Conservation (phyloP, 2,113 vertebrate species). For the Psophia crepitans region DNA sequence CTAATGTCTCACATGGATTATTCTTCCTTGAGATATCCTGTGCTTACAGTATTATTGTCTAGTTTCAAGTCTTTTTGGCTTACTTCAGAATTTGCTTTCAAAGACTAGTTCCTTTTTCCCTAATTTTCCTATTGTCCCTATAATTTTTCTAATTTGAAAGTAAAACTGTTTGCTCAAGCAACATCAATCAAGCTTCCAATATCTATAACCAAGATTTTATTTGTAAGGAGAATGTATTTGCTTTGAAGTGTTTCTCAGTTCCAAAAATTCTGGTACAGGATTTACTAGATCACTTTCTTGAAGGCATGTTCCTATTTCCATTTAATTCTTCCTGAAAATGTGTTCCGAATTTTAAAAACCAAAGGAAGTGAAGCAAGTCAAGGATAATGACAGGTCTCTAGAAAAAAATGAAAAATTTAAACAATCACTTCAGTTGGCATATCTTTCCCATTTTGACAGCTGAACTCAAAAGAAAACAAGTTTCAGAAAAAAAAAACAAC, state of each 20-base stretch:
- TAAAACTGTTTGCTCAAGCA: too few relatives aligned
- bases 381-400: background rate
- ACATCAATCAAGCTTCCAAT: background rate
- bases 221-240: background rate
- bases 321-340: background rate
- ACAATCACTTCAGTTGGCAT: background rate
- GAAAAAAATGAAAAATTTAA: background rate
- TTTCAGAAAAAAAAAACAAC: background rate
- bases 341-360: background rate
- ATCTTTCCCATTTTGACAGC: background rate
- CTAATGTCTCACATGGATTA: background rate
- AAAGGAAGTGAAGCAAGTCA: background rate
- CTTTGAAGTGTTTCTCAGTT: background rate
- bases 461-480: background rate
- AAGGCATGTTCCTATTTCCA: background rate
- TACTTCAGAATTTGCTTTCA: background rate
- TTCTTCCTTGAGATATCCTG: background rate
- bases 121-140: background rate
- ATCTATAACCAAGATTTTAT: background rate
- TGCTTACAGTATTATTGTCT: background rate
- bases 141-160: background rate
- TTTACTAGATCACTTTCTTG: background rate
- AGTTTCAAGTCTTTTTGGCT: background rate
- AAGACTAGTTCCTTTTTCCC: background rate
- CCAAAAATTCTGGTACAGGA: background rate